phyloP scores from a whole-genome alignment of 2,888 invertebrate genomes.

The Drosophila meridiana region DNA sequence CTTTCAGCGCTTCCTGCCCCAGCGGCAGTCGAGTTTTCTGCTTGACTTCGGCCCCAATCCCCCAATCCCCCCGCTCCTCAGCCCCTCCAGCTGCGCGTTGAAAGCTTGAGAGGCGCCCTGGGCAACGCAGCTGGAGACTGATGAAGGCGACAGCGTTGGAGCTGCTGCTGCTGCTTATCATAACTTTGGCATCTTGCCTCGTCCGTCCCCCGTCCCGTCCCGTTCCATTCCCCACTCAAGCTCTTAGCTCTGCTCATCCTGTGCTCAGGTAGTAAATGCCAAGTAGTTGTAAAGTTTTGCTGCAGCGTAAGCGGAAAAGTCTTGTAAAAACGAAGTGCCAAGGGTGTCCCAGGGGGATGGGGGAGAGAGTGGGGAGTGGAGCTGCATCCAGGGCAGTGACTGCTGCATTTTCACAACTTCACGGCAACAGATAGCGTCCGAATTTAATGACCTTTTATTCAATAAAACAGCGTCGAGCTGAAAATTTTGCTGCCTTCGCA shows the following conservation, averaged over 20 bases:
- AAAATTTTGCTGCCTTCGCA: constrained; percentile 40
- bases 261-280: constrained; percentile 73
- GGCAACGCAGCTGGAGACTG: constrained; percentile 30
- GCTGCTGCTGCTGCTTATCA: constrained; percentile 77
- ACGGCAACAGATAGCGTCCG: constrained; percentile 78
- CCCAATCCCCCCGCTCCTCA: too few species aligned
- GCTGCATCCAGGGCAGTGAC: constrained; percentile 2
- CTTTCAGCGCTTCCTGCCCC: constrained; percentile 50
- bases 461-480: constrained; percentile 73
- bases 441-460: constrained; percentile 80
- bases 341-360: constrained; percentile 29
- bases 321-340: constrained; percentile 67
- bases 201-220: background rate
- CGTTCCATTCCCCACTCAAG: background rate
- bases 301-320: constrained; percentile 73
- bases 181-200: constrained; percentile 57
- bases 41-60: constrained; percentile 62
- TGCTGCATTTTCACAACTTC: constrained; percentile 71
- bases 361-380: background rate
- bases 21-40: constrained; percentile 71
- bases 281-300: constrained; percentile 77
- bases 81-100: constrained; percentile 40
- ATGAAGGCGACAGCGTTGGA: constrained; percentile 27
- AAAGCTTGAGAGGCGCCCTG: constrained; percentile 50
- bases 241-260: background rate